Base-by-base conservation (phyloP, 1,140 invertebrate species). In the Zophobas morio region DNA sequence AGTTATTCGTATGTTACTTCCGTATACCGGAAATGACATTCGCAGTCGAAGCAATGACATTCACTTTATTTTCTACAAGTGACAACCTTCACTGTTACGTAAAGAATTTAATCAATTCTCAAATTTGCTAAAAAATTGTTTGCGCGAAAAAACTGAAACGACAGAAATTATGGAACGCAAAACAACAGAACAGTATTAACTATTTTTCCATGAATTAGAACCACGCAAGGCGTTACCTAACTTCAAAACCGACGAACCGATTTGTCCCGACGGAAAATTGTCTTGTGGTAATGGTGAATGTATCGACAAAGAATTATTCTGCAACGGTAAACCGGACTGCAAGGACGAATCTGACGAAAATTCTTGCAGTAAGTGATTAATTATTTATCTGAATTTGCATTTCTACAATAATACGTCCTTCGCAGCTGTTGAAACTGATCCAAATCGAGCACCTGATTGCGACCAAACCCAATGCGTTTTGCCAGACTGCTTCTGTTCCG, bases 291-390 rank as follows among this genome's bases (percentile, higher is more conserved):
- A 94, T 86, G 94, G 94, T 78, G 95, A 96, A 82, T 97, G 96
- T 87, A 91, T 97, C 36, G 94, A 96, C 78, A 96, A 95, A 87
- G 93, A 95, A 83, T 88, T 97, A 39, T 97, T 97, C 89, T 99
- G 96, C 88, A 96, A 98, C 85, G 95, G 95, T 84, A 95, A 95
- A 88, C 88, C 92, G 39, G 96, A 98, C 83, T 99, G 97, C 88
- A 94, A 94, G 82, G 97, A 98, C 87, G 94, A 96, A 83, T 98
- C 96, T 47, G 96, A 98, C 85, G 96, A 98, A 90, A 96, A 96
- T 84, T 95, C 96, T 80, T 98, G 96, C 90, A 93, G 96, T 97
- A 90, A 94, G 95, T 94, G 78, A 37, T 40, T 40, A 47, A 78
- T 46, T 60, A 37, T 46, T 70, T 75, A 33, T 78, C 32, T 34